Percentiles rank a stretch among this genome's conserved stretches.
phyloP scores from a whole-genome alignment of 2,888 invertebrate genomes.

The Pammene fasciana region DNA sequence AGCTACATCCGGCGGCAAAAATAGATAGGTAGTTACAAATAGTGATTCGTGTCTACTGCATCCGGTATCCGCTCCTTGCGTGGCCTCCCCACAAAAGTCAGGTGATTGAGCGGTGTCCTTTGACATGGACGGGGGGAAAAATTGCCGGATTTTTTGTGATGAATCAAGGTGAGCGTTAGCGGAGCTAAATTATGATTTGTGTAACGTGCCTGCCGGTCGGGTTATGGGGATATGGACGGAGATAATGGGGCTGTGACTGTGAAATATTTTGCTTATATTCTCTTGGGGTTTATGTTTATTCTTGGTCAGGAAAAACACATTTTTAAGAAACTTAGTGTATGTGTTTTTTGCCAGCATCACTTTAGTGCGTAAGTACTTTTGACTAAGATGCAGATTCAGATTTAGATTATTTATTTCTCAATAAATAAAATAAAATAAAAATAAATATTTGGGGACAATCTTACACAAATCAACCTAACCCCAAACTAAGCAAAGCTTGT shows the following conservation, averaged over 20 bases:
- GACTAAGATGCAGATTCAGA: too few relatives aligned
- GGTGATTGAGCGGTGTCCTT: slow-evolving; percentile 78
- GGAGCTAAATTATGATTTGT: slow-evolving; percentile 57
- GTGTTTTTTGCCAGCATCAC: too few relatives aligned
- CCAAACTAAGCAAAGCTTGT: too few relatives aligned
- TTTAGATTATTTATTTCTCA: too few relatives aligned
- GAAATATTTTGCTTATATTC: slow-evolving; percentile 15
- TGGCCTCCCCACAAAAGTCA: slow-evolving; percentile 61
- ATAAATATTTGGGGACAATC: too few relatives aligned
- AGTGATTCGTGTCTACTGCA: too few relatives aligned
- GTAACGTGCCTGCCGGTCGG: slow-evolving; percentile 31
- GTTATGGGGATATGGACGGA: slow-evolving; percentile 21
- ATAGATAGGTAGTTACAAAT: too few relatives aligned
- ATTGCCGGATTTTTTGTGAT: slow-evolving; percentile 70
- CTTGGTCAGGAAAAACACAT: not conserved
- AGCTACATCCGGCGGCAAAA: too few relatives aligned
- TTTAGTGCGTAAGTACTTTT: too few relatives aligned
- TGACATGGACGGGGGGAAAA: slow-evolving; percentile 72
- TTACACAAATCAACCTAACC: too few relatives aligned
- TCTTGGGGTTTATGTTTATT: slow-evolving; percentile 1
- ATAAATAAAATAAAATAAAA: too few relatives aligned
- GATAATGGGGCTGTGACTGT: slow-evolving; percentile 13
- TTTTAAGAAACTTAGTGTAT: too few relatives aligned
- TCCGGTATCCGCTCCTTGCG: slow-evolving; percentile 32
- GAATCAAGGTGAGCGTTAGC: slow-evolving; percentile 66